Percentiles rank a stretch among this genome's conserved stretches.
Conservation (phyloP, 2,113 vertebrate genomes). For the Uria lomvia region DNA sequence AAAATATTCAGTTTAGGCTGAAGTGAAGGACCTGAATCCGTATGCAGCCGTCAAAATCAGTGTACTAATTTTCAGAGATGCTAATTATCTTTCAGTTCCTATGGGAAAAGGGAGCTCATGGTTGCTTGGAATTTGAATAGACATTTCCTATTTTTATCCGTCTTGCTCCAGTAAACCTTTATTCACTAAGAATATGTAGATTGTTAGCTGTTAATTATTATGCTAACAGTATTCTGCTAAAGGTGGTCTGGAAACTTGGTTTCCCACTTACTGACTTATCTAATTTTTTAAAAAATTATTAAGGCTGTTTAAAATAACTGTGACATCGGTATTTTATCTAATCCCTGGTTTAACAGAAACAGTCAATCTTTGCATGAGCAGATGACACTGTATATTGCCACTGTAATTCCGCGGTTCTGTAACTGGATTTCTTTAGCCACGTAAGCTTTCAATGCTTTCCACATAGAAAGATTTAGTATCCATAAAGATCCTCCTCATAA, state of each 20-base stretch:
- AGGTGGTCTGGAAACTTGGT: neutral
- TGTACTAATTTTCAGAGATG: neutral
- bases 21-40: neutral
- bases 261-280: neutral
- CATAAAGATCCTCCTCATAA: neutral
- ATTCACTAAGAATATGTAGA: neutral
- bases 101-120: neutral
- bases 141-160: neutral
- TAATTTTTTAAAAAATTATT: neutral
- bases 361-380: neutral
- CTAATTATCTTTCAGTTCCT: neutral
- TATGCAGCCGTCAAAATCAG: neutral
- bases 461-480: neutral
- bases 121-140: neutral
- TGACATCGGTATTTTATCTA: neutral
- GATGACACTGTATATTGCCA: neutral
- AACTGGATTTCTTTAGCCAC: neutral
- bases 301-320: neutral
- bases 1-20: neutral
- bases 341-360: neutral
- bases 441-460: neutral
- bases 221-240: neutral
- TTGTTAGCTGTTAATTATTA: constrained; percentile 22
- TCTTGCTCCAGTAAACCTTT: neutral
- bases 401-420: neutral